Conservation (phyloP, 2,113 vertebrate species). For the Cryptotis parvus region DNA sequence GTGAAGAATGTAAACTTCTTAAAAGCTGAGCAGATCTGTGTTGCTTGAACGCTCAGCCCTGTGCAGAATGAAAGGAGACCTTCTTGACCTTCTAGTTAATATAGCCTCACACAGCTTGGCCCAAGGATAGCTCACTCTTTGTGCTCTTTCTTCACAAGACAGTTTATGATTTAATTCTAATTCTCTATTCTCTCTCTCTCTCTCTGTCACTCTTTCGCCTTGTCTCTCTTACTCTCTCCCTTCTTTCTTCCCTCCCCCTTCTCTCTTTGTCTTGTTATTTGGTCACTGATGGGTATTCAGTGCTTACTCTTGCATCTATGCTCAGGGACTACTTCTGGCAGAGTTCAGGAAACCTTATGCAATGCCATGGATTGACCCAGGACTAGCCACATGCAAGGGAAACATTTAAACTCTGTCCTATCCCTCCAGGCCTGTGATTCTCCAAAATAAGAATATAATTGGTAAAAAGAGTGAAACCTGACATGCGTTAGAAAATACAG, state of each 20-base stretch:
- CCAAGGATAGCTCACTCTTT: background rate
- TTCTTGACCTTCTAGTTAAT: conserved; percentile 1
- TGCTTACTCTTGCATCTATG: no score
- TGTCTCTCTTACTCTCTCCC: no score
- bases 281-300: no score
- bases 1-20: conserved; percentile 48
- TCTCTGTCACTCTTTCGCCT: no score
- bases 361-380: no score
- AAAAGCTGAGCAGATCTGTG: conserved; percentile 48
- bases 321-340: no score
- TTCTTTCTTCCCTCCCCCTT: no score
- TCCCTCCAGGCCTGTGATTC: background rate
- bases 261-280: no score
- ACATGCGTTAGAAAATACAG: background rate
- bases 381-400: no score
- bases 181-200: no score
- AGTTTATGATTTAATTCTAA: background rate
- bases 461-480: background rate
- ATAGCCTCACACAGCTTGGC: accelerated
- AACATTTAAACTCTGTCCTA: no score
- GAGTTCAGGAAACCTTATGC: no score
- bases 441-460: background rate
- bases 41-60: background rate
- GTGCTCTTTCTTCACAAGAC: background rate
- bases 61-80: conserved; percentile 10